phyloP scores from a whole-genome alignment of 2,113 vertebrate species.

The Melierax canorus region DNA sequence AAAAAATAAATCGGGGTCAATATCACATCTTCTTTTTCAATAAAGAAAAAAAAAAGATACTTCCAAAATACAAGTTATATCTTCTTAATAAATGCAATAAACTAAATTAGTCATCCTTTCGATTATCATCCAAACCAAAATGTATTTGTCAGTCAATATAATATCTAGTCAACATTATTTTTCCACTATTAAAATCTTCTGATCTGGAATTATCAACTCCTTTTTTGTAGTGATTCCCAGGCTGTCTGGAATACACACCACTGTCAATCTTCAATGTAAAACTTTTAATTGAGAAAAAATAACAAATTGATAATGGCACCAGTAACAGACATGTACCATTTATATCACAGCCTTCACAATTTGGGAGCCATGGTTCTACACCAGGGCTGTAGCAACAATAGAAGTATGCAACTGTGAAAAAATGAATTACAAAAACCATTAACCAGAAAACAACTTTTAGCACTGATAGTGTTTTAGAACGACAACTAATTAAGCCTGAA shows the following conservation, averaged over 20 bases:
- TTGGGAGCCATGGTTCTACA: background rate
- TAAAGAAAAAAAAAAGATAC: background rate
- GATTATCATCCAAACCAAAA: background rate
- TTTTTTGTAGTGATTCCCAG: background rate
- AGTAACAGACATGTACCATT: background rate
- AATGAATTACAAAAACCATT: background rate
- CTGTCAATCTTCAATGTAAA: background rate
- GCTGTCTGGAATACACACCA: background rate
- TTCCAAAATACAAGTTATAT: conserved; percentile 2
- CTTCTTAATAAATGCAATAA: conserved; percentile 18
- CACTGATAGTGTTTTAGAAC: background rate
- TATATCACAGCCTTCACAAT: background rate
- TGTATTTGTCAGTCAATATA: background rate
- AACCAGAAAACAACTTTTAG: background rate
- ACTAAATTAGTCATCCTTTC: background rate
- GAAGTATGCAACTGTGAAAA: background rate
- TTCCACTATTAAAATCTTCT: background rate
- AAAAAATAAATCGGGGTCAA: conserved; percentile 58
- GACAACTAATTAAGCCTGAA: conserved; percentile 3
- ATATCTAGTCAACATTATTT: background rate
- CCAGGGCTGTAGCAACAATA: background rate
- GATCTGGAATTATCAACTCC: background rate
- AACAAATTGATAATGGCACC: background rate
- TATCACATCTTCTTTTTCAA: background rate
- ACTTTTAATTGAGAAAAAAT: background rate